Percentiles rank a stretch among this genome's conserved stretches.
Conservation (phyloP, 2,797 vertebrate genomes). For the Labeo calbasu region DNA sequence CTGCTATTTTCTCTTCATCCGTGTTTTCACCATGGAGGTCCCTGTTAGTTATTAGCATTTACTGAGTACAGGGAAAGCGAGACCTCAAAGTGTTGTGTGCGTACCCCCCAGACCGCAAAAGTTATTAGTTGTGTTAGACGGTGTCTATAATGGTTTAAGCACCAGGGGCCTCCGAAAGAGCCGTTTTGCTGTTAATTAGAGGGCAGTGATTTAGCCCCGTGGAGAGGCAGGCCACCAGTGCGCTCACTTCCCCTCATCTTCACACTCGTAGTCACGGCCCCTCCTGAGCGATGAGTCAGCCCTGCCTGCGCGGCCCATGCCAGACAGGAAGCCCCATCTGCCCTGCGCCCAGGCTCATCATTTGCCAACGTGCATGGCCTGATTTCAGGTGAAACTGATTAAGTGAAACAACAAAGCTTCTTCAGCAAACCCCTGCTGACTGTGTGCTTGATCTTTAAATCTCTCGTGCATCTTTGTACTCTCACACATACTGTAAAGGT, state of each 20-base stretch:
- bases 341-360: conserved; percentile 71
- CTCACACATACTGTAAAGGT: conserved; percentile 1
- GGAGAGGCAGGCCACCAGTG: conserved; percentile 70
- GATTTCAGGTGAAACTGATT: conserved; percentile 79
- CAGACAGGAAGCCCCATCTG: conserved; percentile 74
- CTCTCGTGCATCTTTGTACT: conserved; percentile 40
- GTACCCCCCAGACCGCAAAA: conserved; percentile 42
- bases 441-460: conserved; percentile 28
- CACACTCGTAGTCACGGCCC: conserved; percentile 72
- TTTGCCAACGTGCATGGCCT: conserved; percentile 71
- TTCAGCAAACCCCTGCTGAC: conserved; percentile 6
- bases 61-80: conserved; percentile 31
- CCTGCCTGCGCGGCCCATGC: conserved; percentile 21
- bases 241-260: conserved; percentile 77
- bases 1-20: neutral
- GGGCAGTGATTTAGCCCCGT: conserved; percentile 71
- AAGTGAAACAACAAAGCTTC: conserved; percentile 68
- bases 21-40: conserved; percentile 32
- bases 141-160: conserved; percentile 50
- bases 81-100: conserved; percentile 48
- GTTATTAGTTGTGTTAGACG: conserved; percentile 51
- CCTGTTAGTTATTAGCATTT: conserved; percentile 38
- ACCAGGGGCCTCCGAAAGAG: conserved; percentile 55
- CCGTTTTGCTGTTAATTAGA: conserved; percentile 73
- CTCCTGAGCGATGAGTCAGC: conserved; percentile 76